Conservation (phyloP, 1,140 invertebrate species). For the Tetramorium alpestre region DNA sequence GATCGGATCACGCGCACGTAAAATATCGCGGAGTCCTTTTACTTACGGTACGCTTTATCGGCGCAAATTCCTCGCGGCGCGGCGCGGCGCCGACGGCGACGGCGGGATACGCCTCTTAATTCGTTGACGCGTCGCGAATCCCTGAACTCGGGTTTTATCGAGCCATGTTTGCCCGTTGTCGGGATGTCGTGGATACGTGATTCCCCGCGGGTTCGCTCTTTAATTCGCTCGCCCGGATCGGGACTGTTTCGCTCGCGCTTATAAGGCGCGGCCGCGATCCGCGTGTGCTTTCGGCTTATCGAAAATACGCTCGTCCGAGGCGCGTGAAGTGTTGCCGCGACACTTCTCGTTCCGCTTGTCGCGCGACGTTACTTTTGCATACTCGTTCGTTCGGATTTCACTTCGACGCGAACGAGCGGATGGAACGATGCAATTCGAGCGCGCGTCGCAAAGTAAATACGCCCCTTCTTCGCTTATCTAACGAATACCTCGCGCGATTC, state of each 20-base stretch:
- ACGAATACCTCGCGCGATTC: neutral
- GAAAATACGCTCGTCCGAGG: constrained; percentile 19
- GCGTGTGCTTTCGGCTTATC: constrained; percentile 34
- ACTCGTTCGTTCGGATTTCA: constrained; percentile 35
- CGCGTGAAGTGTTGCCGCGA: constrained; percentile 44
- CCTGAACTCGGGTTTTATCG: constrained; percentile 25
- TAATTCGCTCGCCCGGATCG: constrained; percentile 28
- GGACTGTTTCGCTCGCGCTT: constrained; percentile 15
- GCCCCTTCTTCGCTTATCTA: neutral
- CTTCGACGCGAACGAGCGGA: neutral
- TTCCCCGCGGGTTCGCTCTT: neutral
- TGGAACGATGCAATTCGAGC: neutral
- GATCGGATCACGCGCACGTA: constrained; percentile 44
- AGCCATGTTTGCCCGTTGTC: neutral
- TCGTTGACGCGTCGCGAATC: neutral
- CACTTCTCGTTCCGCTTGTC: constrained; percentile 54
- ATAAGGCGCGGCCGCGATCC: constrained; percentile 46
- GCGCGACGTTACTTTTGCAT: constrained; percentile 41
- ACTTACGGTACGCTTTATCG: constrained; percentile 30
- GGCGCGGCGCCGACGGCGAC: neutral
- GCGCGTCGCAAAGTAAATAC: neutral
- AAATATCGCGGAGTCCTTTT: constrained; percentile 36
- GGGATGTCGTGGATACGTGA: neutral
- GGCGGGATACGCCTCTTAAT: constrained; percentile 22
- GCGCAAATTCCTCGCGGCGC: constrained; percentile 20